A percentile compares a stretch with the other conserved stretches of the same genome.
Conservation (phyloP, 2,888 invertebrate genomes). For the Tenthredo livida region DNA sequence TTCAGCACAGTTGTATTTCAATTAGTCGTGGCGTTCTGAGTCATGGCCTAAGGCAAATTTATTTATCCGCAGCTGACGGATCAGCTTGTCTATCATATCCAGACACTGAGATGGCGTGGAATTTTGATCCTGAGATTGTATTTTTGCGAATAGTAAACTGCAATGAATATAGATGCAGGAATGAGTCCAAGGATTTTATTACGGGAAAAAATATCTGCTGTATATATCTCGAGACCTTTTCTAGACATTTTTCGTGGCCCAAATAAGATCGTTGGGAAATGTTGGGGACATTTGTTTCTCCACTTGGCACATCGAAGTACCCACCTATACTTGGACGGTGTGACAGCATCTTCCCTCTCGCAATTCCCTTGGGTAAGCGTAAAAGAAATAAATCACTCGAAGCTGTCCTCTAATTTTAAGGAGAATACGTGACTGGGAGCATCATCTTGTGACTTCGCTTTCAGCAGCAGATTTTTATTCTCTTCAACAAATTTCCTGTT, state of each 20-base stretch:
- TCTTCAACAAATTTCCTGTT: not conserved
- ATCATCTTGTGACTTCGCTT: not conserved
- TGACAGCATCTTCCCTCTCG: not conserved
- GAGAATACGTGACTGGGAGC: slow-evolving; percentile 23
- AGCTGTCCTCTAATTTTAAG: slow-evolving; percentile 36
- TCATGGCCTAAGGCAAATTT: not conserved
- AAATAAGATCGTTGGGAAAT: slow-evolving; percentile 14
- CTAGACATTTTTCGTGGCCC: not conserved
- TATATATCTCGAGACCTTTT: not conserved
- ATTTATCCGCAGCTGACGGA: not conserved
- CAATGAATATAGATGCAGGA: not conserved
- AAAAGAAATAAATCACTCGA: slow-evolving; percentile 14
- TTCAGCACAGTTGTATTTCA: not conserved
- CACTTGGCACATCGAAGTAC: slow-evolving; percentile 12
- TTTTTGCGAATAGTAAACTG: not conserved
- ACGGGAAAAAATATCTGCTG: not conserved
- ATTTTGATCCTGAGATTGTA: not conserved
- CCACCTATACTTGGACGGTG: not conserved
- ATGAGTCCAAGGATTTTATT: not conserved
- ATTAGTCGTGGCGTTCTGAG: not conserved
- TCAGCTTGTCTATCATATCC: not conserved
- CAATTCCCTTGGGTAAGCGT: slow-evolving; percentile 8
- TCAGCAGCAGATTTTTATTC: not conserved
- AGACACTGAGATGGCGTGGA: not conserved
- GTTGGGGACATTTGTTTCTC: slow-evolving; percentile 23